Evolutionary conservation across 2,113 vertebrate genomes (phyloP), one percentile per base, ranked within the genome.

Genomic region (Lagenorhynchus albirostris): DNA sequence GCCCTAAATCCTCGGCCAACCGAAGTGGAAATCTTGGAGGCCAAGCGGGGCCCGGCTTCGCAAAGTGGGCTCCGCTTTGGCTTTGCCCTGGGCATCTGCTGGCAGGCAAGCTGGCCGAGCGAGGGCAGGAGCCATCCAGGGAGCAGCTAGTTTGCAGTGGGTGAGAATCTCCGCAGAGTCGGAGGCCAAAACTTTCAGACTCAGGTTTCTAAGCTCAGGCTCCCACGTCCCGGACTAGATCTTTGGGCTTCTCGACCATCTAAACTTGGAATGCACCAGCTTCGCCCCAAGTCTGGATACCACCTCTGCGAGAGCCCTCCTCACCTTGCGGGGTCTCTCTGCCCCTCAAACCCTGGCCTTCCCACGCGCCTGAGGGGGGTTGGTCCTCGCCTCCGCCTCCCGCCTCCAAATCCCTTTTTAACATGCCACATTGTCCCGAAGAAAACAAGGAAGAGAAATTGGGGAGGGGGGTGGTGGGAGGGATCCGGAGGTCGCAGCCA

Each of bases 391-490:
- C 86, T 81, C 96, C 94, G 91, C 31, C 94, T 98, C 96, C 29
- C 84, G 70, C 87, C 89, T 55, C 97, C 96, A 98, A 99, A 99
- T 98, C 98, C 97, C 98, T 96, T 97, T 98, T 98, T 98, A 98
- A 98, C 97, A 97, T 81, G 94, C 98, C 97, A 97, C 98, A 98
- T 99, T 99, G 99, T 99, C 97, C 94, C 60, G 11, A 80, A 87
- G 96, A 96, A 97, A 97, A 96, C 96, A 97, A 97, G 98, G 95
- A 97, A 95, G 98, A 71, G 84, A 96, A 94, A 97, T 87, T 89
- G 73, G 92, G 93, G n/a, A 14, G 36, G 79, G 38, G 47, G 26
- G 62, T 62, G 55, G 18, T 8, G 65, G 71, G 83, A 67, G 71
- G 85, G 50, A 81, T 89, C 68, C 77, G 68, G 88, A 93, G 97